Evolutionary conservation across 2,797 vertebrate genomes (phyloP).

Genomic region (Eulemur albifrons): DNA sequence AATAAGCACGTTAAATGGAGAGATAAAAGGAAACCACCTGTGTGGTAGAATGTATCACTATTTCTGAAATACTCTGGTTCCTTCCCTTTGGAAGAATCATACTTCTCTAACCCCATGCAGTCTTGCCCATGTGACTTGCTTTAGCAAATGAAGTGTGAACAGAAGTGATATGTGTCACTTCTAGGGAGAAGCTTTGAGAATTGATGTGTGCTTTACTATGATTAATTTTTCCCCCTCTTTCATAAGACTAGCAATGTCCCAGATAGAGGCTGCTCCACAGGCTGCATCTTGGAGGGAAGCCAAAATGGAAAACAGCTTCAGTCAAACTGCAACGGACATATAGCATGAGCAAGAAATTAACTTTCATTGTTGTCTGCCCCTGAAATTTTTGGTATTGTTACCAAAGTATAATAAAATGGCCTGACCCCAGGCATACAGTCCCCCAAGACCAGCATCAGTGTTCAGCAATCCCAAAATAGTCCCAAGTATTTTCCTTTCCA

Average conservation of each 20-base stretch:
- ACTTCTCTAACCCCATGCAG: background rate
- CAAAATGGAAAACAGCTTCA: background rate
- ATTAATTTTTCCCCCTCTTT: background rate
- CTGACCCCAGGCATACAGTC: background rate
- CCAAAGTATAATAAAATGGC: background rate
- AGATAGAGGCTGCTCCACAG: background rate
- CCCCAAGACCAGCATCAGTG: background rate
- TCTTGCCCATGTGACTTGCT: background rate
- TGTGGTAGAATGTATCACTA: background rate
- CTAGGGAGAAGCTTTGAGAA: background rate
- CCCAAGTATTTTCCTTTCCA: background rate
- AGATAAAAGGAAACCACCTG: background rate
- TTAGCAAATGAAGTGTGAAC: background rate
- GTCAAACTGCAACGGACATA: background rate
- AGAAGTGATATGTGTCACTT: background rate
- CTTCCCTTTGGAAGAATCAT: background rate
- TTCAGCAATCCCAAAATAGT: background rate
- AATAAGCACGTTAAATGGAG: background rate
- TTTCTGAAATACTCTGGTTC: background rate
- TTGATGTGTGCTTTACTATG: background rate
- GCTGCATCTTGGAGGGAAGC: background rate
- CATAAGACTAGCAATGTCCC: background rate
- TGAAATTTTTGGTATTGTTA: background rate
- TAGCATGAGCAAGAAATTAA: background rate
- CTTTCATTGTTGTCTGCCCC: background rate